phyloP scores from a whole-genome alignment of 2,888 invertebrate species.

The Antitype chi region DNA sequence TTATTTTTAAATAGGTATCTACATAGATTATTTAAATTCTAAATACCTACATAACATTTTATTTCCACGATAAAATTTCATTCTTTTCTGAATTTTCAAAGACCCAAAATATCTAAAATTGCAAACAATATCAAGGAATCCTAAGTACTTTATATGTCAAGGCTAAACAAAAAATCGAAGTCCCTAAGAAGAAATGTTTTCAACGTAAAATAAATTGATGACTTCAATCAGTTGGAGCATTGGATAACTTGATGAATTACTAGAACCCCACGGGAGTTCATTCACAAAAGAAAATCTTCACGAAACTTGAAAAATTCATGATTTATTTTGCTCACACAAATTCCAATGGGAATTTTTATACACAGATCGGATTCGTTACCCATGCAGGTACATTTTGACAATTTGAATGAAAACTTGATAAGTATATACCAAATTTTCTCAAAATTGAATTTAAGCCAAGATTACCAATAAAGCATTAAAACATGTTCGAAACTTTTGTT shows the following conservation, averaged over 20 bases:
- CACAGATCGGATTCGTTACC: background rate
- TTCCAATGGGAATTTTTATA: slow-evolving; percentile 21
- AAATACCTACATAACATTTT: slow-evolving; percentile 9
- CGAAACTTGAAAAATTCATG: slow-evolving; percentile 50
- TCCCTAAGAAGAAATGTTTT: slow-evolving; percentile 44
- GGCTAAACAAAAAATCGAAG: slow-evolving; percentile 17
- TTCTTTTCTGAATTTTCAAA: background rate
- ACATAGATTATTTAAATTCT: background rate
- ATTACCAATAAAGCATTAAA: too few species aligned
- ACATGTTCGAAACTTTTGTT: background rate
- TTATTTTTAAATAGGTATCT: too few species aligned
- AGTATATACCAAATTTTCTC: slow-evolving; percentile 9
- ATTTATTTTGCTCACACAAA: slow-evolving; percentile 57
- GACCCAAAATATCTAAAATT: slow-evolving; percentile 6
- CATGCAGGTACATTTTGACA: background rate
- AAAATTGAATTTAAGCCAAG: background rate
- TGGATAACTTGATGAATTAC: slow-evolving; percentile 65
- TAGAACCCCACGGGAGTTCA: slow-evolving; percentile 51
- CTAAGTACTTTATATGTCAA: slow-evolving; percentile 16
- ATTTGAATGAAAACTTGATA: slow-evolving; percentile 22
- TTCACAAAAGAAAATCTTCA: slow-evolving; percentile 57
- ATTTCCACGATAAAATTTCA: background rate
- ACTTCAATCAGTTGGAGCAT: slow-evolving; percentile 59
- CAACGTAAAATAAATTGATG: slow-evolving; percentile 64
- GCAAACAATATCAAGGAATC: slow-evolving; percentile 3